Base-by-base conservation (phyloP, 2,888 invertebrate species). In the Punctoribates punctum region DNA sequence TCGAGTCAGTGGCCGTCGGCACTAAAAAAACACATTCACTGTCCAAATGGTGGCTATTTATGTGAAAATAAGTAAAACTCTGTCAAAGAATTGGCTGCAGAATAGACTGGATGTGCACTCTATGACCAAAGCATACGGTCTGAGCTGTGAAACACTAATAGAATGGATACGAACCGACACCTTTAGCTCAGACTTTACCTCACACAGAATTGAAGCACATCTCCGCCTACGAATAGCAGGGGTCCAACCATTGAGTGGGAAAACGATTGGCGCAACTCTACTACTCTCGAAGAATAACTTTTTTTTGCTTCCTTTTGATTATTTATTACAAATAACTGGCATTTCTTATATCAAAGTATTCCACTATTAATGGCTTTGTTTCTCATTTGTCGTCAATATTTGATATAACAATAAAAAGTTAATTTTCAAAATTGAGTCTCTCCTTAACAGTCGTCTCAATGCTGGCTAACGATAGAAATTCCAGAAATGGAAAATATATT, bases 161-260 rank as follows among this genome's bases (percentile, higher is more conserved):
- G 67, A 67, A 67, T 67, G 38, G 34, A 67, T 67, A 38, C 67
- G 29, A 67, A 34, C 34, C 67, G 67, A 67, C 67, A 67, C 67
- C 67, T 67, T 67, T 27, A 6, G 38, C 67, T 38, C 27, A 67
- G 67, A 34, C 34, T 34, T 38, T 67, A 67, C 67, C 67, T 67
- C 67, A 67, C 67, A 38, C 38, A 67, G 60, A 60, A 67, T 67
- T 38, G n/a, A 67, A 67, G 67, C 67, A 34, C 67, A 62, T 29
- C 62, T 67, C 67, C 67, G 67, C 67, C 67, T 38, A 67, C 67
- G 29, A 67, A 67, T 20, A 38, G 38, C 67, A 67, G 67, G 67
- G 38, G 67, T 67, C 67, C 67, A 67, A 67, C 67, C 67, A 38
- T 67, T 67, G 38, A 67, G 27, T 67, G n/a, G 38, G 27, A 67